A percentile compares a stretch with the other conserved stretches of the same genome.
phyloP scores from a whole-genome alignment of 1,140 invertebrate genomes.

The Conus ventricosus region DNA sequence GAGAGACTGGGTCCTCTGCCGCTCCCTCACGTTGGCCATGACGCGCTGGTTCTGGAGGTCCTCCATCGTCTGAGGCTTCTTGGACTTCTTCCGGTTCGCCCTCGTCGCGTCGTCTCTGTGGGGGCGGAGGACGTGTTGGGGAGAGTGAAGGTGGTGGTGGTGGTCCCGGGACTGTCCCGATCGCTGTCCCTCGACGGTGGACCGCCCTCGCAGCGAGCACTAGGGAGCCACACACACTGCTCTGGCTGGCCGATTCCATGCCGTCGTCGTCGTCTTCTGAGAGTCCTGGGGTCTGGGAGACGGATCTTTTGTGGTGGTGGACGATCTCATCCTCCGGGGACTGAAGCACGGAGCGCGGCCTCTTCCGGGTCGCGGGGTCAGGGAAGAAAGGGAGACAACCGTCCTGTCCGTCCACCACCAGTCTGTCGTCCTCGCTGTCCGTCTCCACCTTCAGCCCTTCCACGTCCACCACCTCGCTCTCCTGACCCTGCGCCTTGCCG shows the following conservation, averaged over 20 bases:
- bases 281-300: neutral
- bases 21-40: slow-evolving; percentile 96
- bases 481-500: too few relatives aligned
- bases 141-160: neutral
- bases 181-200: neutral
- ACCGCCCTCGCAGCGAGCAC: neutral
- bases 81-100: slow-evolving; percentile 47
- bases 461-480: neutral
- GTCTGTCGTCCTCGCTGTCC: slow-evolving; percentile 34
- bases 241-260: neutral
- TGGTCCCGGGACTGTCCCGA: neutral
- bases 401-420: slow-evolving; percentile 23
- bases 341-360: neutral
- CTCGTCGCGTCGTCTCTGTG: neutral
- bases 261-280: slow-evolving; percentile 18
- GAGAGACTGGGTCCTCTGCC: slow-evolving; percentile 96
- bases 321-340: neutral
- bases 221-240: neutral
- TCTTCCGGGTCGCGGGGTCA: neutral
- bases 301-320: neutral
- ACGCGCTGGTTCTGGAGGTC: slow-evolving; percentile 83
- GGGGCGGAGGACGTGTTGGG: neutral
- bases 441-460: slow-evolving; percentile 29
- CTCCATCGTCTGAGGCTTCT: slow-evolving; percentile 63
- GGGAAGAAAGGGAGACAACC: neutral